Conservation (phyloP, 2,113 vertebrate genomes). For the Esox niger region DNA sequence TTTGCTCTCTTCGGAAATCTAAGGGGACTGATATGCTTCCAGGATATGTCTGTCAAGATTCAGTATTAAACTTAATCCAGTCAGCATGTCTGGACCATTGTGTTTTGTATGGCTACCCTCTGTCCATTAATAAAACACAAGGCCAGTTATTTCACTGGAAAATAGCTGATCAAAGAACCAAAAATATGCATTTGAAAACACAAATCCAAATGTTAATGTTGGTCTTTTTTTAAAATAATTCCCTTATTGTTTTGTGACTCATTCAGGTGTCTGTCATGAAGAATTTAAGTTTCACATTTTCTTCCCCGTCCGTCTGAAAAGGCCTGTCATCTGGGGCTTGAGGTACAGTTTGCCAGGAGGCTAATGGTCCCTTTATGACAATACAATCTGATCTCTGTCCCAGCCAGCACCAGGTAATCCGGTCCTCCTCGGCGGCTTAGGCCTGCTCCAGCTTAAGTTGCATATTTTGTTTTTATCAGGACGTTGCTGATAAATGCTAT, state of each 20-base stretch:
- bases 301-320: slow-evolving; percentile 90
- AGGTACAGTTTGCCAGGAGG: slow-evolving; percentile 88
- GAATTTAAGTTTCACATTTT: slow-evolving; percentile 98
- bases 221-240: slow-evolving; percentile 36
- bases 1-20: slow-evolving; percentile 70
- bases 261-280: slow-evolving; percentile 93
- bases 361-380: slow-evolving; percentile 83
- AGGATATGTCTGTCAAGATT: slow-evolving; percentile 89
- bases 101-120: slow-evolving; percentile 53
- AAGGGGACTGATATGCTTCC: slow-evolving; percentile 72
- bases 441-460: slow-evolving; percentile 95
- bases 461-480: slow-evolving; percentile 95
- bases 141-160: slow-evolving; percentile 14
- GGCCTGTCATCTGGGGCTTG: slow-evolving; percentile 95
- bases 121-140: slow-evolving; percentile 43
- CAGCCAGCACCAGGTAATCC: slow-evolving; percentile 86
- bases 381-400: slow-evolving; percentile 92
- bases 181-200: slow-evolving; percentile 16
- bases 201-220: slow-evolving; percentile 31
- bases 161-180: slow-evolving; percentile 30
- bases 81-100: slow-evolving; percentile 64
- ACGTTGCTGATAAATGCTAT: slow-evolving; percentile 99
- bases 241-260: slow-evolving; percentile 15
- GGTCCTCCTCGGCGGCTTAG: slow-evolving; percentile 82
- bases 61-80: slow-evolving; percentile 86